These are phyloP conservation scores for Erythrolamprus reginae DNA, from an alignment of 2,113 vertebrate genomes.

Conservation along the genomic window DNA sequence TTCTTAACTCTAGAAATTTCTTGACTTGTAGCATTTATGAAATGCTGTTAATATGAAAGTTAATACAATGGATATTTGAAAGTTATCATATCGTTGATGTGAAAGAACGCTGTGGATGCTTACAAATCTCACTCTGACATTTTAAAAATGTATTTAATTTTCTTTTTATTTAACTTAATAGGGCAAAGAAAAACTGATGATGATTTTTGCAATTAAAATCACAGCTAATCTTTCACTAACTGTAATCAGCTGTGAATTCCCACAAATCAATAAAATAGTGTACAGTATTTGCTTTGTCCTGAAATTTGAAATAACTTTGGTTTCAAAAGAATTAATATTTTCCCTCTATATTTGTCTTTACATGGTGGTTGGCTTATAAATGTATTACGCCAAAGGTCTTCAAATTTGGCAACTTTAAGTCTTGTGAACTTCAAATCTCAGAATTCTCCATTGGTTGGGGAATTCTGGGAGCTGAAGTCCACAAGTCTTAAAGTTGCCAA, in stretches of 20 bases:
- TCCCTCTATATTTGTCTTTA: neutral
- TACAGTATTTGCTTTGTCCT: neutral
- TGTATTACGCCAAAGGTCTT: neutral
- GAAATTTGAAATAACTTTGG: neutral
- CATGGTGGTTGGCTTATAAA: neutral
- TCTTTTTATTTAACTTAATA: neutral
- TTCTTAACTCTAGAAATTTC: neutral
- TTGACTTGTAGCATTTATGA: neutral
- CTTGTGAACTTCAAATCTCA: too few species aligned
- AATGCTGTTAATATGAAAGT: neutral
- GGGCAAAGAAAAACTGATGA: neutral
- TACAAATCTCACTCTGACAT: neutral
- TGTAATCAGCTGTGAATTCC: neutral
- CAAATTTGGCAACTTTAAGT: too few species aligned
- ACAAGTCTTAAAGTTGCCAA: too few species aligned
- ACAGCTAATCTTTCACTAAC: neutral
- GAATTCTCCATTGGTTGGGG: too few species aligned
- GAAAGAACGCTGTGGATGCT: neutral
- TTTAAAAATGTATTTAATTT: neutral
- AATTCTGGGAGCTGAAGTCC: too few species aligned
- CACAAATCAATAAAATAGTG: neutral
- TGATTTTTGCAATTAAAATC: neutral
- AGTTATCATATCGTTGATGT: neutral
- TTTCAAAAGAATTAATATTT: neutral
- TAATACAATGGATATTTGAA: neutral